These are phyloP conservation scores for Botia almorhae DNA, from an alignment of 2,797 vertebrate species.

Conservation along the genomic window DNA sequence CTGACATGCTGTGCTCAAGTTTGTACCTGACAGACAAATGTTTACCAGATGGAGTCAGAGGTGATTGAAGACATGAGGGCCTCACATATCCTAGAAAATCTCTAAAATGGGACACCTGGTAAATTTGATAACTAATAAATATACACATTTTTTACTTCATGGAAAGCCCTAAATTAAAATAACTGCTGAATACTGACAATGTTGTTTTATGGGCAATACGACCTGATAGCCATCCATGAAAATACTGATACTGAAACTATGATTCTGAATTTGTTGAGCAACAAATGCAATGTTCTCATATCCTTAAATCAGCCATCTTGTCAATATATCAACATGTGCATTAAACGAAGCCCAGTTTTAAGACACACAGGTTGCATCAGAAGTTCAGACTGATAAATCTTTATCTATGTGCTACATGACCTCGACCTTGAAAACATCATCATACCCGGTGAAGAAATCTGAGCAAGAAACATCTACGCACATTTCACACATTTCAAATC, in stretches of 20 bases:
- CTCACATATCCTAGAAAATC: slow-evolving; percentile 29
- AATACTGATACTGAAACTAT: background rate
- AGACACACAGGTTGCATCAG: background rate
- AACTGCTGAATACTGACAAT: slow-evolving; percentile 3
- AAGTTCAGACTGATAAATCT: background rate
- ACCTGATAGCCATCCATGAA: slow-evolving; percentile 9
- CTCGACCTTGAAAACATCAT: background rate
- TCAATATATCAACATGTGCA: background rate
- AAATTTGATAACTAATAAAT: slow-evolving; percentile 49
- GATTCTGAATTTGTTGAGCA: background rate
- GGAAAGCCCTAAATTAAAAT: slow-evolving; percentile 26
- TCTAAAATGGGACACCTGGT: slow-evolving; percentile 23
- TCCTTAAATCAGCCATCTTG: background rate
- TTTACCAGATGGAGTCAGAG: slow-evolving; percentile 43
- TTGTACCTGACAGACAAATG: slow-evolving; percentile 39
- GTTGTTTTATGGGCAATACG: slow-evolving; percentile 9
- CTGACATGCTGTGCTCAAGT: slow-evolving; percentile 18
- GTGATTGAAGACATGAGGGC: slow-evolving; percentile 26
- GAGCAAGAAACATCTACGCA: background rate
- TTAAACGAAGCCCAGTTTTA: background rate
- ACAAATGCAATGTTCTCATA: slow-evolving; percentile 11
- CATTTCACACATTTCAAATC: slow-evolving; percentile 27
- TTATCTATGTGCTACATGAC: background rate
- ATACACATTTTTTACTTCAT: slow-evolving; percentile 23
- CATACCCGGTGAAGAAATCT: background rate